A percentile compares a stretch with the other conserved stretches of the same genome.
Conservation (phyloP, 2,888 invertebrate genomes). For the Polydrusus tereticollis region DNA sequence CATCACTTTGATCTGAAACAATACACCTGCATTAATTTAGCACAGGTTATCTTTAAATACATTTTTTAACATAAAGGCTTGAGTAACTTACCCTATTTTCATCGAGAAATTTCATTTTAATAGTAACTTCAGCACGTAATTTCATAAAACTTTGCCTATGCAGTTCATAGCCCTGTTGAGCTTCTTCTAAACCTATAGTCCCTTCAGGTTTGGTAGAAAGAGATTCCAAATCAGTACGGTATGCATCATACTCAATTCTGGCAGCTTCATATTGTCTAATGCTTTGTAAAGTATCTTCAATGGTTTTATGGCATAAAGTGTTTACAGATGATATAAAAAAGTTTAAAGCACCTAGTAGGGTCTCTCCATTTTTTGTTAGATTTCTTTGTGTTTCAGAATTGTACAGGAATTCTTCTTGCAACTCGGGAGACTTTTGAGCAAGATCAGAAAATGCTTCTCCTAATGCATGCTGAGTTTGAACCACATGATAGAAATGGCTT, state of each 20-base stretch:
- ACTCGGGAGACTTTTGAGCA: slow-evolving; percentile 95
- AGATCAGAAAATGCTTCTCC: slow-evolving; percentile 96
- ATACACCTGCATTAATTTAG: slow-evolving; percentile 22
- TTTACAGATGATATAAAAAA: slow-evolving; percentile 97
- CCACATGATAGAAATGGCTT: slow-evolving; percentile 89
- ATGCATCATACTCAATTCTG: slow-evolving; percentile 96
- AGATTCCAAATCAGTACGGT: slow-evolving; percentile 92
- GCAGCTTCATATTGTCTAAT: slow-evolving; percentile 83
- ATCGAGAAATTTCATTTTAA: slow-evolving; percentile 96
- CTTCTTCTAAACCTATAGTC: slow-evolving; percentile 79
- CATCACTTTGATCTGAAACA: slow-evolving; percentile 93
- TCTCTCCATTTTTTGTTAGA: slow-evolving; percentile 93
- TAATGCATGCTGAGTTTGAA: slow-evolving; percentile 88
- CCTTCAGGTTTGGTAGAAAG: slow-evolving; percentile 76
- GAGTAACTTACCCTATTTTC: slow-evolving; percentile 88
- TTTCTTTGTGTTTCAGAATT: slow-evolving; percentile 97
- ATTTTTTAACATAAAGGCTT: too few species aligned
- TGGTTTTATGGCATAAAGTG: slow-evolving; percentile 97
- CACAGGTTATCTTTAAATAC: too few species aligned
- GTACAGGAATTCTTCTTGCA: slow-evolving; percentile 94
- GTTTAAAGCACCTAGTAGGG: slow-evolving; percentile 91
- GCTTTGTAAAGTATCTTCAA: slow-evolving; percentile 91
- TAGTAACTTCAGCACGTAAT: slow-evolving; percentile 91
- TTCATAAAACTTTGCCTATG: slow-evolving; percentile 94
- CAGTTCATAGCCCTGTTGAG: slow-evolving; percentile 84